Percentiles rank a stretch among this genome's conserved stretches.
phyloP scores from a whole-genome alignment of 1,140 invertebrate genomes.

The Dreissena rostriformis region DNA sequence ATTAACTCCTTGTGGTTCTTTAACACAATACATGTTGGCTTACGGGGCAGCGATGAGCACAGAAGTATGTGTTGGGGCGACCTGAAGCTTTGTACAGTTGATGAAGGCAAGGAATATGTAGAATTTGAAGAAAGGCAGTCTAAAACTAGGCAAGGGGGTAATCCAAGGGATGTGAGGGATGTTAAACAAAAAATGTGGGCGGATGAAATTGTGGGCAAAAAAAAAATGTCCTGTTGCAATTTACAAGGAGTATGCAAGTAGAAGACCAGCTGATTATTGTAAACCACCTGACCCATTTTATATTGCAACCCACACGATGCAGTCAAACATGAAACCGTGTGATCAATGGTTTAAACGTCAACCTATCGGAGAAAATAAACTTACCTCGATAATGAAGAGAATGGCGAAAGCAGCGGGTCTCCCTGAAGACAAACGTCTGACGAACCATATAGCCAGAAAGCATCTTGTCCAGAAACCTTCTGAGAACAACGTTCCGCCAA shows the following conservation, averaged over 20 bases:
- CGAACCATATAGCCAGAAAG: background rate
- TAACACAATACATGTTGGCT: conserved; percentile 8
- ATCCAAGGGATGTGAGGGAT: conserved; percentile 1
- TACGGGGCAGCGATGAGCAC: background rate
- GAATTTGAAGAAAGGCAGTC: conserved; percentile 15
- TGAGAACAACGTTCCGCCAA: background rate
- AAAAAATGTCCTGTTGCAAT: background rate
- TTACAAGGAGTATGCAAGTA: conserved; percentile 9
- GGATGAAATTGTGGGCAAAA: no score
- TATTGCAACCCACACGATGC: conserved; percentile 1
- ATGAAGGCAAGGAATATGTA: conserved; percentile 16
- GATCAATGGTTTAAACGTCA: conserved; percentile 10
- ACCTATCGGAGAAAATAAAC: conserved; percentile 1
- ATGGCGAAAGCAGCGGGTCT: background rate
- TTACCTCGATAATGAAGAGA: background rate
- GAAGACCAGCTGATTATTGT: no score
- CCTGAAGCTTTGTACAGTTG: background rate
- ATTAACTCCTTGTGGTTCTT: conserved; percentile 3
- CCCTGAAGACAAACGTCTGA: background rate
- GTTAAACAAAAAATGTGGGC: conserved; percentile 8
- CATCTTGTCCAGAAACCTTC: background rate
- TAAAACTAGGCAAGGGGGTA: conserved; percentile 2
- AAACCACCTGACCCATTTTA: conserved; percentile 12
- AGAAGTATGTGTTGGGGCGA: background rate
- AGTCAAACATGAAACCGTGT: background rate